Percentiles rank a stretch among this genome's conserved stretches.
phyloP scores from a whole-genome alignment of 2,888 invertebrate genomes.

The Sabatieria punctata region DNA sequence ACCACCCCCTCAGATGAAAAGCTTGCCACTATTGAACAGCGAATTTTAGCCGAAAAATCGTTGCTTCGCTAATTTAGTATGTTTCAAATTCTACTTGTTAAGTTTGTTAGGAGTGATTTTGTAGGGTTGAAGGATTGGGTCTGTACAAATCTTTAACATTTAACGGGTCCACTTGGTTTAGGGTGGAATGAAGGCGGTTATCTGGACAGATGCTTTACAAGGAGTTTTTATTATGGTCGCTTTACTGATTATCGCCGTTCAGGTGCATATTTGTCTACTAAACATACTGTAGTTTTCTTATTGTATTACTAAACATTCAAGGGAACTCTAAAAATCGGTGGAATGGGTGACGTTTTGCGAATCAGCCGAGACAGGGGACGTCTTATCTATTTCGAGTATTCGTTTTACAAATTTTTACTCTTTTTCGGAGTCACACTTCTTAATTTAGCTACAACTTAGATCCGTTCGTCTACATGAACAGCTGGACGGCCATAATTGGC shows the following conservation, averaged over 20 bases:
- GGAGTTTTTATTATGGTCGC: constrained; percentile 55
- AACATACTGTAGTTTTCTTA: no score
- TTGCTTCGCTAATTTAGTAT: no score
- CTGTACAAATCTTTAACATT: neutral
- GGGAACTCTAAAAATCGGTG: constrained; percentile 23
- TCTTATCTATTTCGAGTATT: constrained; percentile 1
- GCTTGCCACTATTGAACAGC: no score
- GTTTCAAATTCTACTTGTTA: no score
- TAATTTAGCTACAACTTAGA: constrained; percentile 7
- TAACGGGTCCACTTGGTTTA: neutral
- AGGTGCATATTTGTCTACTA: no score
- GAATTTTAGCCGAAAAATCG: no score
- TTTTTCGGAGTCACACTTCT: neutral
- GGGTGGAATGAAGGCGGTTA: constrained; percentile 86
- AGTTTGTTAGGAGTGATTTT: no score
- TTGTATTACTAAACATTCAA: no score
- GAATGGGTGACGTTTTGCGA: constrained; percentile 28
- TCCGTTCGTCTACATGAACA: constrained; percentile 7
- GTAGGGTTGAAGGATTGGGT: constrained; percentile 8
- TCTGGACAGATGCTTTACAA: constrained; percentile 62
- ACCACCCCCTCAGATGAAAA: no score
- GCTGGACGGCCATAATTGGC: constrained; percentile 2
- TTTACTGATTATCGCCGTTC: constrained; percentile 45
- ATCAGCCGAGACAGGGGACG: constrained; percentile 23
- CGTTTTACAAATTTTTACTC: neutral